Conservation (phyloP, 1,140 invertebrate genomes). For the Brachionus manjavacas region DNA sequence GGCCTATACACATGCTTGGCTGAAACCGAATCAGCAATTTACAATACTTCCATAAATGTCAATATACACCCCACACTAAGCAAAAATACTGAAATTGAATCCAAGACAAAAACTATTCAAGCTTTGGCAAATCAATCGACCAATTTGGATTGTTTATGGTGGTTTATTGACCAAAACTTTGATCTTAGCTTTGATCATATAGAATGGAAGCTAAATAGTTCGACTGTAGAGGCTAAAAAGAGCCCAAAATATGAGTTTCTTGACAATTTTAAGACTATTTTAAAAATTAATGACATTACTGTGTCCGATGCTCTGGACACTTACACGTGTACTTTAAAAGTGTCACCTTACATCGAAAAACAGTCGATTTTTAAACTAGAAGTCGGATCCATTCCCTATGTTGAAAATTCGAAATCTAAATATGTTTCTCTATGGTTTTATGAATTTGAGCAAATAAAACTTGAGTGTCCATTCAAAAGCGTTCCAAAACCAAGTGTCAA, state of each 20-base stretch:
- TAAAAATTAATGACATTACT: neutral
- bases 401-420: neutral
- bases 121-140: neutral
- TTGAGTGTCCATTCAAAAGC: neutral
- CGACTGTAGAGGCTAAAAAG: neutral
- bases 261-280: neutral
- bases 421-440: neutral
- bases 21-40: neutral
- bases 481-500: neutral
- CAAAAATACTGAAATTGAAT: neutral
- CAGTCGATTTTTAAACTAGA: neutral
- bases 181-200: neutral
- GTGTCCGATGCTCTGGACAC: neutral
- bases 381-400: neutral
- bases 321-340: conserved; percentile 6
- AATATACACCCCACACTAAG: neutral
- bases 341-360: neutral
- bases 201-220: conserved; percentile 16
- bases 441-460: neutral
- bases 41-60: neutral
- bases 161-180: neutral
- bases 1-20: neutral
- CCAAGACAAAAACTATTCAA: neutral
- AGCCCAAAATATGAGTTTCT: conserved; percentile 24
- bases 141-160: neutral